A percentile compares a stretch with the other conserved stretches of the same genome.
Evolutionary conservation across 2,113 vertebrate species (phyloP).

Genomic region (Ciconia maguari): DNA sequence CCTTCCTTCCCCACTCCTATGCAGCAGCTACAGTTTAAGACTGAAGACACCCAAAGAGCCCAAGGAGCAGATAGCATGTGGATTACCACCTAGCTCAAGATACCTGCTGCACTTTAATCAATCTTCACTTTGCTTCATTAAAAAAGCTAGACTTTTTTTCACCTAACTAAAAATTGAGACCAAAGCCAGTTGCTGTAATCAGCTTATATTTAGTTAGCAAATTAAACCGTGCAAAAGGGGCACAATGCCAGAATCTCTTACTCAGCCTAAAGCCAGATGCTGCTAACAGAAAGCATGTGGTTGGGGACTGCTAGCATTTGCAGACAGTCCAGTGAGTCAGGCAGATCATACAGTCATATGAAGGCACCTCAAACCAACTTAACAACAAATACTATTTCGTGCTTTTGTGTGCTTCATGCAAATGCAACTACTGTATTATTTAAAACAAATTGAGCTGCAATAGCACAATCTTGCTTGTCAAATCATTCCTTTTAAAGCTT

Average conservation of each 20-base stretch:
- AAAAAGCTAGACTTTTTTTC: background rate
- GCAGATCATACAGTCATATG: background rate
- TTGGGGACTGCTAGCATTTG: background rate
- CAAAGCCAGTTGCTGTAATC: background rate
- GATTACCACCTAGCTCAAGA: background rate
- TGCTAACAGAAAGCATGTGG: background rate
- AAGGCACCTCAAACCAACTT: background rate
- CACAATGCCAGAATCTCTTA: background rate
- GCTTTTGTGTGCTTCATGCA: background rate
- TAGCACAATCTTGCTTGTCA: background rate
- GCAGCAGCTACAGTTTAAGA: background rate
- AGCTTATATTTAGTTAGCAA: background rate
- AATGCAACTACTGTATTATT: background rate
- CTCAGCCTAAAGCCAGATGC: background rate
- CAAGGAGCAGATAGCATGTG: rapidly evolving
- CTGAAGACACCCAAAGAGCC: background rate
- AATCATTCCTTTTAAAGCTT: background rate
- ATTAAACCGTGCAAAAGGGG: background rate
- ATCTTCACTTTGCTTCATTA: background rate
- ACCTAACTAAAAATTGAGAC: background rate
- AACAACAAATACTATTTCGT: background rate
- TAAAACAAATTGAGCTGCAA: background rate
- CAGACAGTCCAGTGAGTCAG: background rate
- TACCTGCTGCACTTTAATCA: background rate
- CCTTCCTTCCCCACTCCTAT: background rate